These are phyloP conservation scores for Castor canadensis DNA, from an alignment of 2,113 vertebrate genomes.

Conservation along the genomic window DNA sequence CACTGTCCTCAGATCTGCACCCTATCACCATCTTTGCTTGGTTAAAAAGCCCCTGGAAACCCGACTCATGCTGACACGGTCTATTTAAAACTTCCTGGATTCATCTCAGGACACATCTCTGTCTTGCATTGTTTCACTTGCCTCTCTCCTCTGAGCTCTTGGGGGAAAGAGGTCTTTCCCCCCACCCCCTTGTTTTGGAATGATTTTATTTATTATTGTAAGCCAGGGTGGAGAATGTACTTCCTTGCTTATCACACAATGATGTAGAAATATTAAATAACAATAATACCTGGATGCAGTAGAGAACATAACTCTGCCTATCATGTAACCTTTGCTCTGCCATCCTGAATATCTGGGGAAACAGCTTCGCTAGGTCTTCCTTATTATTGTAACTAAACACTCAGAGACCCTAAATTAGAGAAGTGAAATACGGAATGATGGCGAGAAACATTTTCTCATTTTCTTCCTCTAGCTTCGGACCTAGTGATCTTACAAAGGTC, in stretches of 20 bases:
- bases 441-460: not conserved
- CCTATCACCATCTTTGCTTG: not conserved
- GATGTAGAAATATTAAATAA: slow-evolving; percentile 53
- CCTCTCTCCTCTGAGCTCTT: slow-evolving; percentile 19
- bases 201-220: slow-evolving; percentile 73
- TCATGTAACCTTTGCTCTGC: slow-evolving; percentile 50
- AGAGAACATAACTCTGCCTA: not conserved
- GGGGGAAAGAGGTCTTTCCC: not conserved
- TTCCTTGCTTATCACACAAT: slow-evolving; percentile 62
- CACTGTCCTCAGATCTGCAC: not conserved
- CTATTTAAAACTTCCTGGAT: slow-evolving; percentile 59
- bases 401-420: not conserved
- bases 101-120: slow-evolving; percentile 13
- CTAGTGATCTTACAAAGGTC: not conserved
- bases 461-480: not conserved
- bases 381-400: not conserved
- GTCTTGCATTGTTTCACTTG: slow-evolving; percentile 37
- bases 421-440: not conserved
- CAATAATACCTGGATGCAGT: slow-evolving; percentile 62
- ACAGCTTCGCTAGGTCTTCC: slow-evolving; percentile 36
- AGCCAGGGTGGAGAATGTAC: slow-evolving; percentile 61
- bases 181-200: slow-evolving; percentile 55
- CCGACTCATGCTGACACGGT: not conserved
- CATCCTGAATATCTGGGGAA: slow-evolving; percentile 20
- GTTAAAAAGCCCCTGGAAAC: slow-evolving; percentile 70